phyloP scores from a whole-genome alignment of 2,888 invertebrate genomes.

The Volucella bombylans region DNA sequence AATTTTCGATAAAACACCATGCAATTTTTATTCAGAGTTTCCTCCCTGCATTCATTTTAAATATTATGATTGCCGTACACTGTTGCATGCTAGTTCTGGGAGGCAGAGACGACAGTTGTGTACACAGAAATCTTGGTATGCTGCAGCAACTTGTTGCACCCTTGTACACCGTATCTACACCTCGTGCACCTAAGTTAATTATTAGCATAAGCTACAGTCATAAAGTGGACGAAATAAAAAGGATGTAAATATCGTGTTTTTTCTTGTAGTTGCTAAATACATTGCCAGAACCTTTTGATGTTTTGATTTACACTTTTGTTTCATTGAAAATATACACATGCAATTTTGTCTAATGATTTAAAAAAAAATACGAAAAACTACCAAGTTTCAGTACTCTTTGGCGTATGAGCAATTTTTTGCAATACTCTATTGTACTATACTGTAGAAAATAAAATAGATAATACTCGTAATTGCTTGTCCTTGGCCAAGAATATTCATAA shows the following conservation, averaged over 20 bases:
- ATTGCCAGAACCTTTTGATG: slow-evolving; percentile 25
- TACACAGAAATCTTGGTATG: slow-evolving; percentile 4
- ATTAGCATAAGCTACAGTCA: slow-evolving; percentile 52
- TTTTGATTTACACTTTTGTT: slow-evolving; percentile 4
- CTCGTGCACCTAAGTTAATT: slow-evolving; percentile 61
- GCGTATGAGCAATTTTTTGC: slow-evolving; percentile 27
- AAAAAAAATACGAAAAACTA: neutral
- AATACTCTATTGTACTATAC: neutral
- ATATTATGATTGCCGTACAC: slow-evolving; percentile 31
- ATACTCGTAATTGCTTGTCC: no score
- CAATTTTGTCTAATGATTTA: neutral
- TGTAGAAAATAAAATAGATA: neutral
- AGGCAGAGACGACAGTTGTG: neutral
- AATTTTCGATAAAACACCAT: slow-evolving; percentile 36
- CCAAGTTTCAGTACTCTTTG: neutral
- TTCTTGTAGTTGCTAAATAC: slow-evolving; percentile 8
- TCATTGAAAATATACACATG: neutral
- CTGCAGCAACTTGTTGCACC: slow-evolving; percentile 58
- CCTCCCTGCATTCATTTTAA: slow-evolving; percentile 48
- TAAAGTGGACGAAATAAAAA: slow-evolving; percentile 12
- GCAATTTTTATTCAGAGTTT: slow-evolving; percentile 9
- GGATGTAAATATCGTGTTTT: neutral
- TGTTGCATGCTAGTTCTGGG: slow-evolving; percentile 35
- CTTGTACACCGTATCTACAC: neutral
- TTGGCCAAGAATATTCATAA: no score